Base-by-base conservation (phyloP, 2,888 invertebrate species). In the Pammene aurita region DNA sequence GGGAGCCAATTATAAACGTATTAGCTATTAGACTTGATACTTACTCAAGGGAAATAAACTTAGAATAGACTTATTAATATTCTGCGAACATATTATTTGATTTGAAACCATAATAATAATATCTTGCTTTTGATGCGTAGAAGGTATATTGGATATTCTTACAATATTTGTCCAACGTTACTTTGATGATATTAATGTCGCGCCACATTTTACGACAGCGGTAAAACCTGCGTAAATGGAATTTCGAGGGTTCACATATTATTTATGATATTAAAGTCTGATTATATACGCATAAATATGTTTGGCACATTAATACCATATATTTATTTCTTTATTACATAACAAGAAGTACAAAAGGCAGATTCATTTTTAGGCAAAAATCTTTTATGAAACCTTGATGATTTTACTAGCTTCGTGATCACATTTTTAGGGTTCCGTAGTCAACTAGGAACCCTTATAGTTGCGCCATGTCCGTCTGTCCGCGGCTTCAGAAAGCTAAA, bases 71-170 rank as follows among this genome's bases (percentile, higher is more conserved):
- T 48, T 11, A 52, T 63, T 67, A 6, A 57, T 42, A 68, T 63
- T 68, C 57, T 10, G n/a, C 16, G 6, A 50, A 58, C 35, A 57
- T 57, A 38, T 38, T 41, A 35, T 42, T 56, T 50, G 14, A 67
- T 61, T 67, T 55, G 55, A 55, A 48, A 48, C 14, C n/a, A n/a
- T n/a, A n/a, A 7, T 6, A 26, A 42, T 57, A 57, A 57, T 18
- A 57, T 10, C 7, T 26, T 4, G 13, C 5, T 9, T 7, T 5
- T 11, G 55, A 10, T 26, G 34, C 13, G 34, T 54, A 7, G 26
- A 34, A 34, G 2, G 54, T 35, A 26, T 26, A 13, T 34, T 54
- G 34, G 34, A 34, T 34, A 34, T n/a, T 7, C 7, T 13, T 34
- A 54, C 54, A 34, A 35, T 54, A 54, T 54, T 34, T 54, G 54